Evolutionary conservation across 1,140 invertebrate species (phyloP), one percentile per base, ranked within the genome.

Genomic region (Bombus waltoni): DNA sequence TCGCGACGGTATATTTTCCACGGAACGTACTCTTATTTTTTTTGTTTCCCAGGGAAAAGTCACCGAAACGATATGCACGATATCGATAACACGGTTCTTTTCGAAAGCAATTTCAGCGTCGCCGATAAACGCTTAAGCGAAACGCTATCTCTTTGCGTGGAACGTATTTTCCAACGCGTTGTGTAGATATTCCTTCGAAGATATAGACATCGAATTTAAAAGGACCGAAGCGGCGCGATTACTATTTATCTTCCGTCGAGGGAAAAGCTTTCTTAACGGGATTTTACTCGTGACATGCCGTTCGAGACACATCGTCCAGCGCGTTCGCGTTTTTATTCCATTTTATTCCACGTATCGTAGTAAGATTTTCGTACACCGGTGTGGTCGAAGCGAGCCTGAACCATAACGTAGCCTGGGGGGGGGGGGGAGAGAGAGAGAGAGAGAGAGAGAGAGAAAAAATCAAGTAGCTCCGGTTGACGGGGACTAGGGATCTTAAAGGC

Each of bases 401-500:
- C 62, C 25, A 71, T 81, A 76, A 85, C 59, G 47, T 1, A 59
- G 82, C 18, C 18, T 10, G 38, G 40, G 15, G 42, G 8, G 32
- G 10, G 42, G 10, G 1, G 32, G 1, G 32, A 32, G 32, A 32
- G 32, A 32, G 32, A 32, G 32, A 32, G 32, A 32, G 32, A 32
- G 32, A 32, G 32, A 32, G 32, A 32, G 32, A 32, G 32, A 28
- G 0, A 62, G n/a, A 35, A 84, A 40, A 32, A 59, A 81, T 88
- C 53, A 47, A 81, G 65, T 66, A 47, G 38, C 73, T 44, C 47
- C 40, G 35, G 74, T 68, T 87, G 87, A 85, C 72, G 70, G 78
- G 28, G 79, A 11, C 42, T 65, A 38, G 65, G 44, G 81, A 71
- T 75, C 72, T 88, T 86, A 82, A 81, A 91, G 79, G 18, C 44